Percentiles rank a stretch among this genome's conserved stretches.
phyloP scores from a whole-genome alignment of 2,797 vertebrate species.

The Phrynocephalus guinanensis region DNA sequence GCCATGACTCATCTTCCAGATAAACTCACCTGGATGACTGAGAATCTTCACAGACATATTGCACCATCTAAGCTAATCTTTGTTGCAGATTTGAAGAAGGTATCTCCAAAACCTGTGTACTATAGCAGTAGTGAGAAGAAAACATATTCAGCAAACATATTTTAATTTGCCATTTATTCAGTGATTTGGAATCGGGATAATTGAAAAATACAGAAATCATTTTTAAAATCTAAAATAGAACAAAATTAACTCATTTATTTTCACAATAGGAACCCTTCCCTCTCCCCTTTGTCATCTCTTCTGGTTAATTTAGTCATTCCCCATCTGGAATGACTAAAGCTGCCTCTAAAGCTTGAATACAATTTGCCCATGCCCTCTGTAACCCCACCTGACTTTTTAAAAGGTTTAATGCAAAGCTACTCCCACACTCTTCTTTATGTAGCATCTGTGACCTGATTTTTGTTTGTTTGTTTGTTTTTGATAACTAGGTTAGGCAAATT shows the following conservation, averaged over 20 bases:
- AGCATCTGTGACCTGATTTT: neutral
- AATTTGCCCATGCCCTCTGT: neutral
- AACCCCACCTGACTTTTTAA: neutral
- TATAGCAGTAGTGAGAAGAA: conserved; percentile 58
- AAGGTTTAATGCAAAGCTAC: neutral
- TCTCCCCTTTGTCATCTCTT: neutral
- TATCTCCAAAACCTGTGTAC: conserved; percentile 33
- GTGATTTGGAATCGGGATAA: conserved; percentile 50
- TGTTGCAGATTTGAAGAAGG: conserved; percentile 34
- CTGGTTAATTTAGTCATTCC: neutral
- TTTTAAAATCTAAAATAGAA: neutral
- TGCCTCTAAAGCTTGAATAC: neutral
- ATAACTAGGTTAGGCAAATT: neutral
- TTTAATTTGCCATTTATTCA: conserved; percentile 21
- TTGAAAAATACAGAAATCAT: neutral
- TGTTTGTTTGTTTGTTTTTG: neutral
- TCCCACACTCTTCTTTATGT: neutral
- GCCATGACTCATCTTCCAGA: too few relatives aligned
- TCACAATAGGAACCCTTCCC: neutral
- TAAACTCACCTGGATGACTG: too few relatives aligned
- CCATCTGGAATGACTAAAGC: neutral
- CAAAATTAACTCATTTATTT: neutral
- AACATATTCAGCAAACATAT: conserved; percentile 59
- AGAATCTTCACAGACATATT: too few relatives aligned
- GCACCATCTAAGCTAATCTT: conserved; percentile 11